Evolutionary conservation across 1,140 invertebrate genomes (phyloP).

Genomic region (Arion vulgaris): DNA sequence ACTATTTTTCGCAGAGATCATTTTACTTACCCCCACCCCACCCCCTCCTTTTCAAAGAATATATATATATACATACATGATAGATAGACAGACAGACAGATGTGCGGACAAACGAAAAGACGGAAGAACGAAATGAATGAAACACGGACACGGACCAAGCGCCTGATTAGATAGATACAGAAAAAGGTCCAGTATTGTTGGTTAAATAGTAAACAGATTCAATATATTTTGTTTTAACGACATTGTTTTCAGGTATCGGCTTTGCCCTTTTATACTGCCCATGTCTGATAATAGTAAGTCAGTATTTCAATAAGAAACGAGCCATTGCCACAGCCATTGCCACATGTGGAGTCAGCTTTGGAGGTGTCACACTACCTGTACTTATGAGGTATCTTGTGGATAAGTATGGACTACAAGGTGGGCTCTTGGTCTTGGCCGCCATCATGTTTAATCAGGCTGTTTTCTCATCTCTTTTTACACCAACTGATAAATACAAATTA

Average conservation of each 20-base stretch:
- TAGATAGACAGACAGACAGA: too few species aligned
- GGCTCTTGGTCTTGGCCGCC: conserved; percentile 5
- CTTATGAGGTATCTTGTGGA: conserved; percentile 16
- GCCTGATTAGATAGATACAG: too few species aligned
- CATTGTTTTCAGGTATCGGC: conserved; percentile 38
- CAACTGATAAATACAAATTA: neutral
- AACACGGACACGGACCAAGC: too few species aligned
- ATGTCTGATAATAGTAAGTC: conserved; percentile 16
- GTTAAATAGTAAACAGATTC: too few species aligned
- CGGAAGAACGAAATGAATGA: too few species aligned
- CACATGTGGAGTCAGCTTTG: conserved; percentile 20
- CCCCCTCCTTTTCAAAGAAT: too few species aligned
- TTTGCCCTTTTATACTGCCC: conserved; percentile 25
- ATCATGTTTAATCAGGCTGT: conserved; percentile 14
- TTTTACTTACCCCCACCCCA: too few species aligned
- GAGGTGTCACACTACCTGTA: conserved; percentile 2
- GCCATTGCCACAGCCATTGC: conserved; percentile 30
- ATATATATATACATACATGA: too few species aligned
- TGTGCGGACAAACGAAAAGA: too few species aligned
- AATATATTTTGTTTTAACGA: too few species aligned
- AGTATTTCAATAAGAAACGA: conserved; percentile 35
- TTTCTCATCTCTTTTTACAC: conserved; percentile 4
- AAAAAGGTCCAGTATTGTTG: too few species aligned
- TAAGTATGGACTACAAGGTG: conserved; percentile 21
- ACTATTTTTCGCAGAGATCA: too few species aligned